Base-by-base conservation (phyloP, 2,888 invertebrate genomes). In the Drosophila paranaensis region DNA sequence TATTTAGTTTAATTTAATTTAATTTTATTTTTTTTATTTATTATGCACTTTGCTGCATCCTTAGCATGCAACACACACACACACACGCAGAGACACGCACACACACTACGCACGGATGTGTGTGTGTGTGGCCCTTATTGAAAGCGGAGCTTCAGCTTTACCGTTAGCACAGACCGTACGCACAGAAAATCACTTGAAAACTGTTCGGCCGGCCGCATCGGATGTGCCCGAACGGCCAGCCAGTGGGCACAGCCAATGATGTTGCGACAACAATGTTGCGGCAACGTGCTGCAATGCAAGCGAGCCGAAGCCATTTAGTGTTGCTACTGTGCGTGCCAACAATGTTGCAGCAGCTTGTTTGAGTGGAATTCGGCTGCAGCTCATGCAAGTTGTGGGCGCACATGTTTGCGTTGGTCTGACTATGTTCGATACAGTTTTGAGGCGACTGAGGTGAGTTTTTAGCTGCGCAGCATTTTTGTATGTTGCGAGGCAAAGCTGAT, bases 111-210 rank as follows among this genome's bases (percentile, higher is more conserved):
- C 46, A 68, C 67, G 50, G 55, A 51, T 65, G 54, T 61, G 54
- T 65, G 54, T 61, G 60, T 61, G 60, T 45, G 64, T 58, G 50
- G 60, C 16, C 60, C 20, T 53, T 30, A 40, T 60, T 63, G 51
- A 46, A 46, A 30, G 42, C 14, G 43, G 20, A 53, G 69, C 33
- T 66, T 57, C 20, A 51, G 42, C 68, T 76, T 77, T 86, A 82
- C 83, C 88, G 83, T 73, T 64, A 58, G 60, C 66, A 73, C 60
- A 72, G 74, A 69, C 83, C 81, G 70, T 33, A 78, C 74, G 87
- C 88, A 70, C 68, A 56, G 88, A 79, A 88, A 83, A 85, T 81
- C 87, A 76, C 78, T 81, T 87, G 73, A 84, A 84, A 82, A 81
- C 82, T 85, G 83, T 74, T 77, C 75, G 82, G 77, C 71, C 50